Evolutionary conservation across 2,797 vertebrate genomes (phyloP).

Genomic region (Pipistrellus pipistrellus): DNA sequence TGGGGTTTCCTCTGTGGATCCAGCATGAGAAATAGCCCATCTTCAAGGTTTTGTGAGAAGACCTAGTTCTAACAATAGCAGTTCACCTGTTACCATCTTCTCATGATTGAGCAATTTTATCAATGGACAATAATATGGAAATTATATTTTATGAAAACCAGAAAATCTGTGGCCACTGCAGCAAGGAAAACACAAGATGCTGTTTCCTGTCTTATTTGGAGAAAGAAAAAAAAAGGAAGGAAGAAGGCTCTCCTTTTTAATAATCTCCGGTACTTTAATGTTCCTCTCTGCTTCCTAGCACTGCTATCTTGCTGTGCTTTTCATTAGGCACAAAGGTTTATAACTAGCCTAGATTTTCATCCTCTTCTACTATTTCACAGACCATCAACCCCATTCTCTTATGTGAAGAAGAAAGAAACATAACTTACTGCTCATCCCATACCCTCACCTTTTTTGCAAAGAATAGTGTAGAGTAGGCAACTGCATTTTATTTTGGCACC

Average conservation of each 20-base stretch:
- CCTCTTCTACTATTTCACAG: background rate
- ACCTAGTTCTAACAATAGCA: background rate
- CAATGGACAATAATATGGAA: background rate
- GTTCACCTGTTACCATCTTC: background rate
- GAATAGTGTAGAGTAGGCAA: background rate
- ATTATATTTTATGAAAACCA: conserved; percentile 59
- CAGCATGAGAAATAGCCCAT: background rate
- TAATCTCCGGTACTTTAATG: background rate
- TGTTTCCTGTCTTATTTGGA: conserved; percentile 14
- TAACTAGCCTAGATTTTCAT: background rate
- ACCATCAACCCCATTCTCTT: background rate
- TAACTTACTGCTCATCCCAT: conserved; percentile 1
- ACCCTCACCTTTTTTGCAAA: background rate
- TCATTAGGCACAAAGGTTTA: background rate
- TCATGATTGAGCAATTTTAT: background rate
- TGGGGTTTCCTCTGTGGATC: conserved; percentile 84
- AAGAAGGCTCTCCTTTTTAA: background rate
- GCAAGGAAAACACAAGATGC: background rate
- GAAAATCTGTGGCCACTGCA: background rate
- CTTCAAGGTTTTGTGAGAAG: background rate
- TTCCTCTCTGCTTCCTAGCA: conserved; percentile 74
- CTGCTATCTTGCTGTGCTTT: conserved; percentile 27
- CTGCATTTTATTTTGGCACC: background rate
- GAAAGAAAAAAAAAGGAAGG: background rate
- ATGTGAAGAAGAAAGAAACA: background rate